Base-by-base conservation (phyloP, 2,888 invertebrate species). In the Eueremaeus valkanovi region DNA sequence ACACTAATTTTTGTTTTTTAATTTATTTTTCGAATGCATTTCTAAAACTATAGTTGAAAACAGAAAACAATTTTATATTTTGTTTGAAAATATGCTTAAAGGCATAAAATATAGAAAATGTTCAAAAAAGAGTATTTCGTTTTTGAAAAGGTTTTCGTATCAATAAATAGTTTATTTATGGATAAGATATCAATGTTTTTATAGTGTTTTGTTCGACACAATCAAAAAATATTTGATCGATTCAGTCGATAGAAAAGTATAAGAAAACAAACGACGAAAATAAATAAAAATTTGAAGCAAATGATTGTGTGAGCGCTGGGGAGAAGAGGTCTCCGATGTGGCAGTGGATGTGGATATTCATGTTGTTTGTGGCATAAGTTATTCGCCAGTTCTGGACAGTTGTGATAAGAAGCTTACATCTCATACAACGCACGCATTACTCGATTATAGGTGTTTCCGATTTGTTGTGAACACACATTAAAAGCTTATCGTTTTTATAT, bases 401-500 rank as follows among this genome's bases (percentile, higher is more conserved):
- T 18, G 61, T 33, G 61, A 61, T 61, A 61, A 61, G 61, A 33
- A 61, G 31, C 33, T 33, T 51, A 51, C 51, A 51, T 51, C 51
- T 8, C 51, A 51, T 21, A n/a, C 51, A 51, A 61, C 29, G 29
- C 61, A 61, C 13, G 61, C 33, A 61, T 61, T 29, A 33, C 31
- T 61, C 61, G 27, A 61, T 61, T 61, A 61, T 24, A 61, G 61
- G 61, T 61, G 61, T 61, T 29, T 29, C 33, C 29, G 27, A 61
- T 31, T 29, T 61, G 31, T 61, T 3, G 29, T 29, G 33, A 33
- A 61, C n/a, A 61, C 31, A 61, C 31, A 61, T 33, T 33, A 51
- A 61, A 33, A 29, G 61, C 61, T 61, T 61, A 61, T 61, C 61
- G 33, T 61, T 61, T 61, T 61, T 61, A 61, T 61, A 61, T 61